phyloP scores from a whole-genome alignment of 2,797 vertebrate species.

The Phrynocephalus forsythii region DNA sequence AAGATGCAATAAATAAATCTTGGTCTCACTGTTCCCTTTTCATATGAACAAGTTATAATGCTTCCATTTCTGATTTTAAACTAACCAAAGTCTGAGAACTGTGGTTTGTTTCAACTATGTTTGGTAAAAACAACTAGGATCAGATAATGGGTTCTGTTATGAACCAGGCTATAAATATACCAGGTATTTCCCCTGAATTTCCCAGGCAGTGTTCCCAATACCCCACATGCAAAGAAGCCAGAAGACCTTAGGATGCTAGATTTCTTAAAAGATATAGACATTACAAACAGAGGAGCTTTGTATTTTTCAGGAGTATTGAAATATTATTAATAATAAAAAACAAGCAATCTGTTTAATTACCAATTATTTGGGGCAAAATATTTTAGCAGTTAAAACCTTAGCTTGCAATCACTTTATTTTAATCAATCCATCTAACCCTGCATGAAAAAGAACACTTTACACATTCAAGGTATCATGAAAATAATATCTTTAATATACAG shows the following conservation, averaged over 20 bases:
- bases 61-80: background rate
- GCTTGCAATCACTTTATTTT: slow-evolving; percentile 18
- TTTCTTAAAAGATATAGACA: background rate
- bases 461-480: slow-evolving; percentile 70
- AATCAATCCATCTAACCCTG: background rate
- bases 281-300: background rate
- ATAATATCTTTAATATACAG: slow-evolving; percentile 78
- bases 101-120: background rate
- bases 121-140: background rate
- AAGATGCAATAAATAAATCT: no score
- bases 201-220: no score
- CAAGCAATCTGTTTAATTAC: background rate
- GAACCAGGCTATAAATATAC: background rate
- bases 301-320: background rate
- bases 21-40: background rate
- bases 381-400: background rate
- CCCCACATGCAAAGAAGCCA: background rate
- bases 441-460: slow-evolving; percentile 42
- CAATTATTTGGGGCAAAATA: background rate
- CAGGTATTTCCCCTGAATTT: background rate
- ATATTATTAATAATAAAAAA: background rate
- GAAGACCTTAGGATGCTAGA: background rate
- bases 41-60: background rate
- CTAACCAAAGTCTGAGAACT: background rate
- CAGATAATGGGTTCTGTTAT: background rate